Conservation (phyloP, 2,113 vertebrate species). For the Heterochromis multidens region DNA sequence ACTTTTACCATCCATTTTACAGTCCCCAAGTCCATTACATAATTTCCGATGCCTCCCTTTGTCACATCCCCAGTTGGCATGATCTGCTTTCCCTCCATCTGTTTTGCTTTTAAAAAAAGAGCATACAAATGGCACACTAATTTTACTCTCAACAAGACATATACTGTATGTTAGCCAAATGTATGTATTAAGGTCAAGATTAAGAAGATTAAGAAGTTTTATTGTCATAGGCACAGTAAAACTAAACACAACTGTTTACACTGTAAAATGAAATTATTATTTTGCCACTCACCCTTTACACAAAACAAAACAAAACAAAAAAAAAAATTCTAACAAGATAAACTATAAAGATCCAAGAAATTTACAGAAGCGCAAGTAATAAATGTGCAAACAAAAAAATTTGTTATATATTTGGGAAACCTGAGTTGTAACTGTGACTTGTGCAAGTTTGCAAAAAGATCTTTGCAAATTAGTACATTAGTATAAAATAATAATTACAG, state of each 20-base stretch:
- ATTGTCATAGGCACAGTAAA: neutral
- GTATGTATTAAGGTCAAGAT: neutral
- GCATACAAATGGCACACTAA: neutral
- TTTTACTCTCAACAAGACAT: neutral
- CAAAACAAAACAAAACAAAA: too few species aligned
- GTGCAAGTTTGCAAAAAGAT: neutral
- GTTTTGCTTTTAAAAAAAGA: neutral
- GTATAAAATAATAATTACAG: too few species aligned
- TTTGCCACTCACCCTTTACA: neutral
- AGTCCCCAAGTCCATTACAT: neutral
- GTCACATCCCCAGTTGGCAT: neutral
- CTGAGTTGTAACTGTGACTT: neutral
- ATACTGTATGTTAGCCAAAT: neutral
- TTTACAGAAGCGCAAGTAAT: neutral
- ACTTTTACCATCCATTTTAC: slow-evolving; percentile 1
- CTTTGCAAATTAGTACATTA: neutral
- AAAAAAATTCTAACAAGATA: neutral
- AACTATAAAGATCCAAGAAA: neutral
- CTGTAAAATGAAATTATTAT: neutral
- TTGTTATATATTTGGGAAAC: neutral
- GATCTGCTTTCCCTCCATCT: neutral
- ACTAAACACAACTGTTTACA: neutral
- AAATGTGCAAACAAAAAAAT: neutral
- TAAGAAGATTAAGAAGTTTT: neutral
- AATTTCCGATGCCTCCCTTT: neutral